Base-by-base conservation (phyloP, 2,113 vertebrate species). In the Clinocottus analis region DNA sequence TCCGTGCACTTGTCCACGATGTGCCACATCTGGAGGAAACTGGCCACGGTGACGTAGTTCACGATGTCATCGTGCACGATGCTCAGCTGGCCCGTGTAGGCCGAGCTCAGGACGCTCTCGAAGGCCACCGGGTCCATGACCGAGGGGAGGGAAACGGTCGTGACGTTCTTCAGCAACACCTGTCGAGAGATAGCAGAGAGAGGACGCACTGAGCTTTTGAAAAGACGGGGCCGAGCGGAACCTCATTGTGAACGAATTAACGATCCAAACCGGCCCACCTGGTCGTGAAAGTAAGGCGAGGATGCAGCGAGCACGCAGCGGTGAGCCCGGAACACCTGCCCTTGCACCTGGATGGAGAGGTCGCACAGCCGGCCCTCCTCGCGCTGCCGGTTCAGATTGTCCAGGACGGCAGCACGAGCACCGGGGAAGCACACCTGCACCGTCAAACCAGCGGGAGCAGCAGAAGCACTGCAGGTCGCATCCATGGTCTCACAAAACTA, bases 371-470 rank as follows among this genome's bases (percentile, higher is more conserved):
- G 85, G 1, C 97, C 97, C 23, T 97, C 96, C 39, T 96, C 91
- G 4, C 97, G 92, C 83, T 98, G 97, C 3, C 94, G 95, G 90
- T 98, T 98, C 69, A 98, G 94, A 45, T 95, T 96, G 82, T 97
- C 96, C 90, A 98, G 63, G 10, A 98, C 93, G 0, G 95, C 93
- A 2, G 94, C 92, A 13, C 96, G 94, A 13, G 94, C 95, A 0
- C 95, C 95, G 0, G 97, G 97, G 84, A 98, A 97, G 80, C 96
- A 96, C 75, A 97, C 96, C 11, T 97, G 96, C 2, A 97, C 93
- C 10, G 92, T 89, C 5, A 92, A 37, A 53, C 86, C 89, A 1
- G 83, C 58, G 0, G 69, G 76, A 73, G 78, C 75, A 12, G 69
- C 59, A 17, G 90, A 74, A 11, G 45, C 86, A 43, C 85, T 83